Conservation (phyloP, 2,113 vertebrate species). For the Indicator maculatus region DNA sequence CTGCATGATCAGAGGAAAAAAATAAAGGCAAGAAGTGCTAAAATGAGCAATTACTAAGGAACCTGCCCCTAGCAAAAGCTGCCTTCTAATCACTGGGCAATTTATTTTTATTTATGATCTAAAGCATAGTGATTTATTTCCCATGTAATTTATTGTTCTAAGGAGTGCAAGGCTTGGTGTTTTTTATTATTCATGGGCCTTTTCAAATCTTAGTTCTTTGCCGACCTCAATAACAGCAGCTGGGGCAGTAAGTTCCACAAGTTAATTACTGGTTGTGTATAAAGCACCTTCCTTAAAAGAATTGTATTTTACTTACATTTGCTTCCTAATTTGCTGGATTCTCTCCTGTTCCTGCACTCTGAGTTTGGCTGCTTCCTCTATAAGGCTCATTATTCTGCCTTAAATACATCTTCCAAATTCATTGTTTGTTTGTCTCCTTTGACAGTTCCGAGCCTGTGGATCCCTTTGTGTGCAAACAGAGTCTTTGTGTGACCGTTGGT, state of each 20-base stretch:
- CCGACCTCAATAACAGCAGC: conserved; percentile 42
- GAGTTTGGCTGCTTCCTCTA: background rate
- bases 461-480: background rate
- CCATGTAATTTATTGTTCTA: conserved; percentile 54
- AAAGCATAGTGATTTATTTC: conserved; percentile 44
- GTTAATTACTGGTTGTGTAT: conserved; percentile 36
- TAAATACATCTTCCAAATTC: background rate
- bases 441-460: background rate
- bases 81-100: conserved; percentile 36
- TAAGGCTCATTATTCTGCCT: background rate
- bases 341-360: background rate
- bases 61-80: conserved; percentile 38
- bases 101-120: conserved; percentile 58
- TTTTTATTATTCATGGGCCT: conserved; percentile 62
- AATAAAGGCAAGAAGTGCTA: conserved; percentile 10
- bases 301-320: conserved; percentile 4
- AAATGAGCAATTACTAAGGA: conserved; percentile 43
- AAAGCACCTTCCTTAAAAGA: conserved; percentile 14
- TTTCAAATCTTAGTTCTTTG: conserved; percentile 35
- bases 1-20: rapidly evolving
- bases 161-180: background rate
- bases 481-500: background rate
- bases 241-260: conserved; percentile 17
- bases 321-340: conserved; percentile 31
- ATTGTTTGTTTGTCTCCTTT: background rate